These are phyloP conservation scores for Drosophila persimilis DNA, from an alignment of 1,140 invertebrate species.

Conservation along the genomic window DNA sequence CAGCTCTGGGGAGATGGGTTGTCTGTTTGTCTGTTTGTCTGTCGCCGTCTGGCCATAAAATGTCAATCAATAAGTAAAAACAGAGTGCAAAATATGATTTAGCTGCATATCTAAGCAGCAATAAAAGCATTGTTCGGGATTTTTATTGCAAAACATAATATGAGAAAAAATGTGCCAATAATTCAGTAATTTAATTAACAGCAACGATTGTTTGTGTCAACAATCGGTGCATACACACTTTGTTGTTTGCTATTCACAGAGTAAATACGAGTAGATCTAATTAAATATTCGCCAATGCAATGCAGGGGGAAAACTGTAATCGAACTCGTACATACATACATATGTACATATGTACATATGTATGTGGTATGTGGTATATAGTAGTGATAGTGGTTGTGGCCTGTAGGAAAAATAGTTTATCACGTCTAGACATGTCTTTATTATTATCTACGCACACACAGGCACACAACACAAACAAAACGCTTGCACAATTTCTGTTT, in stretches of 20 bases:
- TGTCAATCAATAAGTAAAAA: constrained; percentile 1
- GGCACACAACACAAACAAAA: not conserved
- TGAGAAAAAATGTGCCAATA: too few relatives aligned
- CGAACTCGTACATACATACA: constrained; percentile 3
- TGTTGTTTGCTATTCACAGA: not conserved
- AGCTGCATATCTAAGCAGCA: not conserved
- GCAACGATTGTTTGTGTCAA: too few relatives aligned
- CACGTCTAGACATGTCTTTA: constrained; percentile 69
- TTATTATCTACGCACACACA: constrained; percentile 56
- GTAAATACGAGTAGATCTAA: constrained; percentile 12
- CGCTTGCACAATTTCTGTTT: constrained; percentile 10
- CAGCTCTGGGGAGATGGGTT: too few relatives aligned
- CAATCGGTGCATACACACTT: not conserved
- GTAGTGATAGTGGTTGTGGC: not conserved
- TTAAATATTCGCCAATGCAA: constrained; percentile 23
- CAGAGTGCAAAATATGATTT: constrained; percentile 19
- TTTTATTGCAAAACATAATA: not conserved
- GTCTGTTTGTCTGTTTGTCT: too few relatives aligned
- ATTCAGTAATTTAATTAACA: too few relatives aligned
- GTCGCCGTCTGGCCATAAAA: too few relatives aligned
- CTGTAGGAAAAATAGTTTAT: constrained; percentile 64
- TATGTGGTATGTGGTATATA: not conserved
- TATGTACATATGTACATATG: not conserved
- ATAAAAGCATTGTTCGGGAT: not conserved
- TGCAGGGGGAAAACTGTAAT: constrained; percentile 15